Base-by-base conservation (phyloP, 1,140 invertebrate genomes). In the Stegodyphus mimosarum region DNA sequence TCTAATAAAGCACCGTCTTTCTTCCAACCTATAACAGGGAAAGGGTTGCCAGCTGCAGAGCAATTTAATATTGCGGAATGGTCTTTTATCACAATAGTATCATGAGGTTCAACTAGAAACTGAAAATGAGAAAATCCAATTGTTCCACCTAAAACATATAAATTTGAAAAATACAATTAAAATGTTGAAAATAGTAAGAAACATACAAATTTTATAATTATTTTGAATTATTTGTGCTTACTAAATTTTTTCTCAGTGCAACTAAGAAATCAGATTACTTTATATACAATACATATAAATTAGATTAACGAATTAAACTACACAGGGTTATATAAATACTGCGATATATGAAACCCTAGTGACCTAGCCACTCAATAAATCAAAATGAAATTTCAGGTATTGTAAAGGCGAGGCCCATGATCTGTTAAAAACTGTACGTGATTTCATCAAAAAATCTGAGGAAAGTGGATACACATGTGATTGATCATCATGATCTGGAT, bases 91-190 rank as follows among this genome's bases (percentile, higher is more conserved):
- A 89, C 90, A 63, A 91, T 89, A 15, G 89, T 88, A 78, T 91
- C 90, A 55, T 86, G 83, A 9, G 91, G 91, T 87, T 92, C 91
- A 15, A 89, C 87, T 10, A 87, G 87, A 86, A 92, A 92, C 67
- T 89, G 87, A 70, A 92, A 90, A 15, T 90, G 87, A 11, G 83
- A 88, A 85, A 90, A 90, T 18, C n/a, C 67, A 6, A 66, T 49
- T 15, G 33, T 50, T 71, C 18, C 33, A 63, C 49, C 83, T 85
- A 67, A 77, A 85, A 85, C 13, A 1, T 69, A 70, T 48, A 70
- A 64, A 33, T 6, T 2, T 55, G 2, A 11, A 60, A 15, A 60
- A 11, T 60, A 60, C 9, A 2, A 11, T 11, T 15, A 5, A 15
- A 60, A 60, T 15, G 5, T 11, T 60, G 55, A 1, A 9, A 9